phyloP scores from a whole-genome alignment of 2,888 invertebrate genomes.

The Drosophila yooni region DNA sequence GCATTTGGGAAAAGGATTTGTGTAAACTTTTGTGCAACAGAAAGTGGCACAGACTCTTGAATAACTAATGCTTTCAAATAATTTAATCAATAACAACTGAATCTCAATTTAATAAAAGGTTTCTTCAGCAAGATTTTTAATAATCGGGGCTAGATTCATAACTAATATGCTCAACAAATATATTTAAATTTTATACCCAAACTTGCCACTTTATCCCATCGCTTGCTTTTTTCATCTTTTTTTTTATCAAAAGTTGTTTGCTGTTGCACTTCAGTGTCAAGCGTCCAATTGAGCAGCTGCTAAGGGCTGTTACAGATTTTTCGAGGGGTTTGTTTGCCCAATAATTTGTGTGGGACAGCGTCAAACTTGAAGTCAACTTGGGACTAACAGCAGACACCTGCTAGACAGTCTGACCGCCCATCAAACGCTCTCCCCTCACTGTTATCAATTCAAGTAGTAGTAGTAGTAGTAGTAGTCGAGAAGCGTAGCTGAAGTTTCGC shows the following conservation, averaged over 20 bases:
- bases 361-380: slow-evolving; percentile 33
- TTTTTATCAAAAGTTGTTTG: slow-evolving; percentile 13
- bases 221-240: slow-evolving; percentile 12
- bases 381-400: slow-evolving; percentile 52
- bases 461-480: not conserved
- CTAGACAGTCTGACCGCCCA: slow-evolving; percentile 65
- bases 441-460: slow-evolving; percentile 43
- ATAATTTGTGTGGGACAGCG: slow-evolving; percentile 24
- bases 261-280: slow-evolving; percentile 57
- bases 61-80: not conserved
- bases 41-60: slow-evolving; percentile 2
- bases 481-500: slow-evolving; percentile 71
- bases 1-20: slow-evolving; percentile 48
- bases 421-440: slow-evolving; percentile 49
- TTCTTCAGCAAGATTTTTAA: not conserved
- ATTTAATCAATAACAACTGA: not conserved
- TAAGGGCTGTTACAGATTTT: slow-evolving; percentile 43
- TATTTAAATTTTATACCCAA: not conserved
- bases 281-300: slow-evolving; percentile 38
- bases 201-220: slow-evolving; percentile 15
- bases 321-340: slow-evolving; percentile 5
- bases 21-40: slow-evolving; percentile 12
- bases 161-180: not conserved
- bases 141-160: not conserved
- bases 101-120: not conserved